Base-by-base conservation (phyloP, 2,888 invertebrate species). In the Sicus ferrugineus region DNA sequence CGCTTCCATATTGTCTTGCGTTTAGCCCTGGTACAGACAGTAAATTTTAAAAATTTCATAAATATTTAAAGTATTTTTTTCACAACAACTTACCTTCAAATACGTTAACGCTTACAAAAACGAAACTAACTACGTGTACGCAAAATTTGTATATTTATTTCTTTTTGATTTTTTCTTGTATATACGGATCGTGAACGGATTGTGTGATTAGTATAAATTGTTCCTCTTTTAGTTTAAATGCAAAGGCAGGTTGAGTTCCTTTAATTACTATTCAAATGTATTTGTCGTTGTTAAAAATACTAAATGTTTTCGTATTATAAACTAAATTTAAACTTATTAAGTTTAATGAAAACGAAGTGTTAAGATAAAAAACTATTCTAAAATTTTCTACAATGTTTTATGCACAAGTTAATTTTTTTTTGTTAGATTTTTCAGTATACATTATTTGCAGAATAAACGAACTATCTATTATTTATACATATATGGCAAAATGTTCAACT, bases 241-340 rank as follows among this genome's bases (percentile, higher is more conserved):
- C 23, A 63, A 63, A 63, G 42, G n/a, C 63, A 63, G 19, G 19
- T 46, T 14, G 14, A 48, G 2, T 28, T 63, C 28, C 34, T 63
- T n/a, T 31, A 28, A 23, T 63, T 5, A 48, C 48, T 48, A 26
- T 23, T 54, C 5, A 34, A 54, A 65, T 65, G 23, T 65, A 65
- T 65, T 65, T 64, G 14, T 19, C 34, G 54, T 65, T 65, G 28
- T 38, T 65, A 52, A 65, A 54, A 65, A 65, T 65, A 54, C 30
- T 54, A 65, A 38, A 54, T 65, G 7, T 65, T 21, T 52, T 14
- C 14, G 9, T 54, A 52, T 63, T 64, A 64, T n/a, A 50, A 21
- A 28, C 14, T 26, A 61, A 26, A 34, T 65, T 52, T 54, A 34
- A 46, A 46, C 4, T 52, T 54, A 38, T 26, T 52, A 11, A 21